Percentiles rank a stretch among this genome's conserved stretches.
These are phyloP conservation scores for Proteles cristata DNA, from an alignment of 2,113 vertebrate genomes.

Conservation along the genomic window DNA sequence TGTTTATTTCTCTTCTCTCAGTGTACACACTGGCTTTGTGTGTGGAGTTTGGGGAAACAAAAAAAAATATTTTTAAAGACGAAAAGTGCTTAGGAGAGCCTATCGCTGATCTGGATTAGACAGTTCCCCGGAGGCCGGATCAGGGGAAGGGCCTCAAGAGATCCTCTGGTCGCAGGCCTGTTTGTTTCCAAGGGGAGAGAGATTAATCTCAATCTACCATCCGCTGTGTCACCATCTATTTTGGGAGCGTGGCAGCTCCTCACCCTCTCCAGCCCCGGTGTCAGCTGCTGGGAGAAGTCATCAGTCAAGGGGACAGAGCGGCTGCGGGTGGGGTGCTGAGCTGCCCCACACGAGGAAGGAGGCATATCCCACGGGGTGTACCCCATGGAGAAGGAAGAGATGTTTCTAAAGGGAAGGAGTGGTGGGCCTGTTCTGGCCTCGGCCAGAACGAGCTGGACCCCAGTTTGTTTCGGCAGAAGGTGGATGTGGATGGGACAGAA, in stretches of 20 bases:
- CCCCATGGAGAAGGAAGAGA: not conserved
- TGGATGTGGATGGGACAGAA: not conserved
- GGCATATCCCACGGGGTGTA: not conserved
- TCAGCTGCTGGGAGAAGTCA: constrained; percentile 55
- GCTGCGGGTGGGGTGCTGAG: not conserved
- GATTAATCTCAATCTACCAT: constrained; percentile 57
- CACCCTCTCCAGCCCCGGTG: constrained; percentile 53
- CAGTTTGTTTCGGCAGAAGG: not conserved
- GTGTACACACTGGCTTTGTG: not conserved
- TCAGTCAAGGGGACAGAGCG: not conserved
- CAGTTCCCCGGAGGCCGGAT: not conserved
- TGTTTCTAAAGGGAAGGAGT: not conserved
- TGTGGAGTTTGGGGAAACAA: not conserved
- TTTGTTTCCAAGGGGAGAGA: not conserved
- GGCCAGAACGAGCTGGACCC: not conserved
- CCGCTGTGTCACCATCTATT: constrained; percentile 73
- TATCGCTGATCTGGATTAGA: not conserved
- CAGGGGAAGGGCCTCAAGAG: not conserved
- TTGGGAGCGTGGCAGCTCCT: constrained; percentile 56
- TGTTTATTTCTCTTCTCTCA: not conserved
- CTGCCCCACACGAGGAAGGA: not conserved
- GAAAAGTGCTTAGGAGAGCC: not conserved
- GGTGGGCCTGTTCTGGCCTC: rapidly evolving
- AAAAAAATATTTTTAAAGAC: not conserved
- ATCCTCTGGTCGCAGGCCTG: not conserved